Conservation (phyloP, 1,140 invertebrate genomes). For the Listronotus oregonensis region DNA sequence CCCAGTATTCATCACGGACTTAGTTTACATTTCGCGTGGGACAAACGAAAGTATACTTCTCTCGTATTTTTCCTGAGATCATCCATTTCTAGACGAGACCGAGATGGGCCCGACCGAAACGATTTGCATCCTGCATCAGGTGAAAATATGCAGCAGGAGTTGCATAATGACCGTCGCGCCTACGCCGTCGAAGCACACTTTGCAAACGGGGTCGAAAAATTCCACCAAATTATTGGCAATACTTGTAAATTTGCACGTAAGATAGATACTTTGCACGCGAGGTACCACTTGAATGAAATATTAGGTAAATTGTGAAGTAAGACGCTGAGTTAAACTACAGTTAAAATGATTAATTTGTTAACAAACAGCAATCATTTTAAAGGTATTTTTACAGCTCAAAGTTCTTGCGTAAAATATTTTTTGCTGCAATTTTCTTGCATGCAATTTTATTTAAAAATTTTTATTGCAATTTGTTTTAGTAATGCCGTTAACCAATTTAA, state of each 20-base stretch:
- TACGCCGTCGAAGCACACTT: neutral
- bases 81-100: constrained; percentile 12
- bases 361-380: too few species aligned
- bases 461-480: too few species aligned
- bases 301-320: too few species aligned
- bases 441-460: too few species aligned
- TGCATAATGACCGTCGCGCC: constrained; percentile 11
- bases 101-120: neutral
- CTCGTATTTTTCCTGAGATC: constrained; percentile 13
- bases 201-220: constrained; percentile 7
- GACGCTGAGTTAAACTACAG: too few species aligned
- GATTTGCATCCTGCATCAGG: constrained; percentile 14
- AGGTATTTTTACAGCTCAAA: too few species aligned
- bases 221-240: constrained; percentile 3
- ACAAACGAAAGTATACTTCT: constrained; percentile 15
- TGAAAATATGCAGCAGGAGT: constrained; percentile 15
- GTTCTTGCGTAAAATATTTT: too few species aligned
- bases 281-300: too few species aligned
- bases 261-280: neutral
- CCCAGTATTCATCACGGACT: constrained; percentile 1
- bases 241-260: neutral
- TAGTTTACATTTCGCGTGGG: constrained; percentile 2
- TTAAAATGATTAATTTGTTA: too few species aligned
- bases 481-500: too few species aligned
- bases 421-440: too few species aligned